These are phyloP conservation scores for Hestina assimilis DNA, from an alignment of 1,140 invertebrate species.

Conservation along the genomic window DNA sequence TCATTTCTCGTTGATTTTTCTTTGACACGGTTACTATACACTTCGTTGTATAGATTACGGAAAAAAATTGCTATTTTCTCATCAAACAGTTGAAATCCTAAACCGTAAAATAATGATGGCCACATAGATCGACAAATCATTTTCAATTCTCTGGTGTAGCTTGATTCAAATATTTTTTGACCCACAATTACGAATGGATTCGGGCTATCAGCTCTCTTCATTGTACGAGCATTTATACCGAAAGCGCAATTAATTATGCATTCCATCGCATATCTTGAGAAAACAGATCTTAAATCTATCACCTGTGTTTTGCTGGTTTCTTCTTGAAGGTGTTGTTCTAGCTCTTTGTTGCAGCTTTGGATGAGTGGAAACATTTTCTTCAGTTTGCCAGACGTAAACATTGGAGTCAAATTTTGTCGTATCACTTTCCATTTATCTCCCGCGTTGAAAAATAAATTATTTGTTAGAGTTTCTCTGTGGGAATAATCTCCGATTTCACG, in stretches of 20 bases:
- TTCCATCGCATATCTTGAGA: neutral
- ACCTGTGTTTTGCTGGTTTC: neutral
- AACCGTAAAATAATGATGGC: neutral
- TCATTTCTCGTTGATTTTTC: constrained; percentile 25
- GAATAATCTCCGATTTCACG: no score
- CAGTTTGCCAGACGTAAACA: constrained; percentile 80
- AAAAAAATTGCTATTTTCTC: neutral
- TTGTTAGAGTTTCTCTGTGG: no score
- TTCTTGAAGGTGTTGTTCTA: neutral
- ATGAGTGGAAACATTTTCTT: constrained; percentile 71
- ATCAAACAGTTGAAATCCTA: neutral
- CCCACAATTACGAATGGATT: neutral
- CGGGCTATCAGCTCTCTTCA: no score
- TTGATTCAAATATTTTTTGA: neutral
- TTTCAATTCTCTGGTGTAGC: neutral
- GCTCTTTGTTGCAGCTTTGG: no score
- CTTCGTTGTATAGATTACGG: neutral
- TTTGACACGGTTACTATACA: constrained; percentile 9
- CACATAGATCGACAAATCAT: neutral
- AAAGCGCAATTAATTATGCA: neutral
- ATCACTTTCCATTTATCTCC: no score
- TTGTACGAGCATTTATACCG: no score
- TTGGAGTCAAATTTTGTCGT: constrained; percentile 78
- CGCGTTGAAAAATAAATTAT: constrained; percentile 45
- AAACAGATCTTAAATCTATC: neutral